Base-by-base conservation (phyloP, 1,140 invertebrate species). In the Drosophila aff. region DNA sequence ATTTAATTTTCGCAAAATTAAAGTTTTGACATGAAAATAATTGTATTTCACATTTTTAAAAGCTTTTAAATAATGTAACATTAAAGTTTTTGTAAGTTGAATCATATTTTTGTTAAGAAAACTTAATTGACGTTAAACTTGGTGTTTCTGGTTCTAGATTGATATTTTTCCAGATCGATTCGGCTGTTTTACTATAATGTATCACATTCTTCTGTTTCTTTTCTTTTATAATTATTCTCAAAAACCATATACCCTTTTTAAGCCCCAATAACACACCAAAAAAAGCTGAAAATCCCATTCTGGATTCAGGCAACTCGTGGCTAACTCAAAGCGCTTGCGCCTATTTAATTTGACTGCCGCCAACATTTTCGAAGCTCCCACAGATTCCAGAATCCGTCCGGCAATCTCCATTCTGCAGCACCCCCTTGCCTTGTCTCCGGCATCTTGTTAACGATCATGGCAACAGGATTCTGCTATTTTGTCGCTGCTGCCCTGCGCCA, bases 381-480 rank as follows among this genome's bases (percentile, higher is more conserved):
- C 82, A 86, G 82, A 86, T 86, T 86, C 83, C 83, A 82, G 81
- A 79, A 80, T 71, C 71, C 47, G 49, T 64, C 64, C 75, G 43
- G 41, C 67, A 65, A 61, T 57, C 71, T 33, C 36, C 57, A n/a
- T 46, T 10, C 21, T 31, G 23, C 58, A 8, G 10, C 49, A 21
- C 28, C 11, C 47, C 9, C 57, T 41, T 57, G 61, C 77, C 68
- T 87, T 87, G 81, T 87, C 84, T 87, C 80, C 80, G 84, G 84
- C 84, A 89, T 89, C 84, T 89, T 89, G 84, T 89, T 89, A 89
- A 89, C 84, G 84, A 89, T 90, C 84, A 90, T 87, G 85, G 84
- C 84, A 89, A 89, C 84, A 89, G 84, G 85, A 85, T 89, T 89
- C 84, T 90, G 84, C 84, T 90, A 89, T 89, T 89, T 89, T 89